These are phyloP conservation scores for Trematocara unimaculatum DNA, from an alignment of 2,113 vertebrate species.

Conservation along the genomic window DNA sequence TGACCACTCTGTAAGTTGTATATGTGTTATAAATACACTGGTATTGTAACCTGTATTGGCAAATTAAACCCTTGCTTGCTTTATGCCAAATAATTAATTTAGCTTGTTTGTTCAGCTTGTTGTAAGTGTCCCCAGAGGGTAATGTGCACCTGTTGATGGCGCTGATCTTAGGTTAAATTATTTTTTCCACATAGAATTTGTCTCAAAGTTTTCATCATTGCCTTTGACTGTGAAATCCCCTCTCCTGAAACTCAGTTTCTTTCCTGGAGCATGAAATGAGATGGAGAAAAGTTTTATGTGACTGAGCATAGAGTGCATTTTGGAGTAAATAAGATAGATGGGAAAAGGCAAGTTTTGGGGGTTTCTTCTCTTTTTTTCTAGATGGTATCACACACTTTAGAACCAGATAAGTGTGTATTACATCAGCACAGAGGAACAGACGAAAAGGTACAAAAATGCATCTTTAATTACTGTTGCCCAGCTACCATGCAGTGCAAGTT, in stretches of 20 bases:
- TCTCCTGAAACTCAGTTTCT: not conserved
- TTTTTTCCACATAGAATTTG: not conserved
- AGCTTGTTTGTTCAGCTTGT: not conserved
- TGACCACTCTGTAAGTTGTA: not conserved
- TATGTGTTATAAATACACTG: not conserved
- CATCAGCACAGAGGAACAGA: not conserved
- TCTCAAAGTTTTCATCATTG: not conserved
- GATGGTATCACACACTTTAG: not conserved
- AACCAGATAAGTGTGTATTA: not conserved
- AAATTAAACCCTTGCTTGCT: not conserved
- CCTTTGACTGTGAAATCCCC: not conserved
- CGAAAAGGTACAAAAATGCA: not conserved
- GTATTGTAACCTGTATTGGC: not conserved
- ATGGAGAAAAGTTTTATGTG: not conserved
- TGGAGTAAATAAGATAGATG: not conserved
- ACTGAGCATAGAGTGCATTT: not conserved
- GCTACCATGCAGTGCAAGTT: not conserved
- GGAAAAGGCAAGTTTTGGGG: not conserved
- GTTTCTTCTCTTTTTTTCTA: not conserved
- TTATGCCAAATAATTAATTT: not conserved
- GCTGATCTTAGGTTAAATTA: not conserved
- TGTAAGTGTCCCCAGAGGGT: not conserved
- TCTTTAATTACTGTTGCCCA: not conserved
- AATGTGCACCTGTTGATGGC: not conserved
- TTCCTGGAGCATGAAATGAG: conserved; percentile 2